phyloP scores from a whole-genome alignment of 2,888 invertebrate genomes.

The Antheraea assamensis region DNA sequence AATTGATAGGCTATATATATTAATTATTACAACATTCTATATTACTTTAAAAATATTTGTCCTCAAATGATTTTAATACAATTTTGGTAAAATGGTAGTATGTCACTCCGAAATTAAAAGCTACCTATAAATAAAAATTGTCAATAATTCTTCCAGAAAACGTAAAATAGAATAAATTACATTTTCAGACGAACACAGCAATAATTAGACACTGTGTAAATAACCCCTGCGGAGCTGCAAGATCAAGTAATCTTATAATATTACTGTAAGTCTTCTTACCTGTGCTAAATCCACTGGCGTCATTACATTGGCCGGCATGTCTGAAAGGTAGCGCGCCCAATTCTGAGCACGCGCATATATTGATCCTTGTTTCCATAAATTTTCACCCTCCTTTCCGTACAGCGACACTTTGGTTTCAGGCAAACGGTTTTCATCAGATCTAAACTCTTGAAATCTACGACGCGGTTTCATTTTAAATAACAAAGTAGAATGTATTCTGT shows the following conservation, averaged over 20 bases:
- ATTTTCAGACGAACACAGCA: too few relatives aligned
- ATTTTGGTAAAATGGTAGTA: too few relatives aligned
- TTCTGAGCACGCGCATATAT: slow-evolving; percentile 88
- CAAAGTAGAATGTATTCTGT: not conserved
- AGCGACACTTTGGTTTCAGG: slow-evolving; percentile 32
- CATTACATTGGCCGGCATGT: slow-evolving; percentile 90
- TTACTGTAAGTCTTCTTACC: slow-evolving; percentile 37
- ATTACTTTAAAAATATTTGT: too few relatives aligned
- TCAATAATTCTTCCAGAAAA: too few relatives aligned
- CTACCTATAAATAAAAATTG: too few relatives aligned
- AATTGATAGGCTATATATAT: too few relatives aligned
- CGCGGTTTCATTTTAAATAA: not conserved
- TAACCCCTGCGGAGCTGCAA: too few relatives aligned
- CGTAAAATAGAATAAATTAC: too few relatives aligned
- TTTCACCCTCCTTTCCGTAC: slow-evolving; percentile 28
- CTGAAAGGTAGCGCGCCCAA: slow-evolving; percentile 87
- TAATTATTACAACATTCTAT: too few relatives aligned
- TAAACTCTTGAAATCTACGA: slow-evolving; percentile 73
- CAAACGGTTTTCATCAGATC: slow-evolving; percentile 38
- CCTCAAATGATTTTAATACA: too few relatives aligned
- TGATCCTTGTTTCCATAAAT: slow-evolving; percentile 82
- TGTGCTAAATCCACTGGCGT: slow-evolving; percentile 88
- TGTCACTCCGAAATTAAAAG: too few relatives aligned
- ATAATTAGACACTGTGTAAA: too few relatives aligned
- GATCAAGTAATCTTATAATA: not conserved